A percentile compares a stretch with the other conserved stretches of the same genome.
Evolutionary conservation across 2,888 invertebrate genomes (phyloP).

Genomic region (Frankliniella fusca): DNA sequence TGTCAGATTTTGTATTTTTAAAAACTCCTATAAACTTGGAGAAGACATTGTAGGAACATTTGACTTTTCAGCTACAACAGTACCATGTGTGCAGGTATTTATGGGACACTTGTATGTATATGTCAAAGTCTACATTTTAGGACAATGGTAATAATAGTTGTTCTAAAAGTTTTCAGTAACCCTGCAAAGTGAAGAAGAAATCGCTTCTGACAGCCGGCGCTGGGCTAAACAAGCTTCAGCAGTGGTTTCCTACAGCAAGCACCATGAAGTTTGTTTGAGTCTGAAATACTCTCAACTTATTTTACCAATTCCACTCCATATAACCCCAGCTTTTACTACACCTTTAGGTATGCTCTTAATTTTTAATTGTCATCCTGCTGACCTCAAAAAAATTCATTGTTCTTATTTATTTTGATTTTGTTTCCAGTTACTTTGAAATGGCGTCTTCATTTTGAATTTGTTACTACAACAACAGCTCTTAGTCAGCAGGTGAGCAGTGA

Average conservation of each 20-base stretch:
- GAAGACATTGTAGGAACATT: slow-evolving; percentile 97
- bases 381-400: not conserved
- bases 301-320: slow-evolving; percentile 88
- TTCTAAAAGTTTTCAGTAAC: slow-evolving; percentile 72
- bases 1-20: slow-evolving; percentile 89
- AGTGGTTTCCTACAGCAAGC: slow-evolving; percentile 74
- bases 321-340: slow-evolving; percentile 93
- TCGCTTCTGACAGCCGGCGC: slow-evolving; percentile 51
- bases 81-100: slow-evolving; percentile 82
- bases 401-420: slow-evolving; percentile 32
- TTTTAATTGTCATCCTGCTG: not conserved
- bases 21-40: slow-evolving; percentile 91
- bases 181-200: slow-evolving; percentile 86
- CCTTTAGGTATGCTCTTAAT: slow-evolving; percentile 61
- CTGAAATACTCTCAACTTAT: slow-evolving; percentile 82
- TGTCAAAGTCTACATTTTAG: slow-evolving; percentile 29
- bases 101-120: not conserved
- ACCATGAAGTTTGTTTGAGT: slow-evolving; percentile 90
- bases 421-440: slow-evolving; percentile 79
- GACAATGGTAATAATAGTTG: not conserved
- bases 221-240: slow-evolving; percentile 47
- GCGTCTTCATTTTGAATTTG: slow-evolving; percentile 97
- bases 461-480: slow-evolving; percentile 69
- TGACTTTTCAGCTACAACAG: slow-evolving; percentile 85
- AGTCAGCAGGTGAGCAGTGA: slow-evolving; percentile 57